These are phyloP conservation scores for Anthonomus grandis DNA, from an alignment of 1,140 invertebrate species.

Conservation along the genomic window DNA sequence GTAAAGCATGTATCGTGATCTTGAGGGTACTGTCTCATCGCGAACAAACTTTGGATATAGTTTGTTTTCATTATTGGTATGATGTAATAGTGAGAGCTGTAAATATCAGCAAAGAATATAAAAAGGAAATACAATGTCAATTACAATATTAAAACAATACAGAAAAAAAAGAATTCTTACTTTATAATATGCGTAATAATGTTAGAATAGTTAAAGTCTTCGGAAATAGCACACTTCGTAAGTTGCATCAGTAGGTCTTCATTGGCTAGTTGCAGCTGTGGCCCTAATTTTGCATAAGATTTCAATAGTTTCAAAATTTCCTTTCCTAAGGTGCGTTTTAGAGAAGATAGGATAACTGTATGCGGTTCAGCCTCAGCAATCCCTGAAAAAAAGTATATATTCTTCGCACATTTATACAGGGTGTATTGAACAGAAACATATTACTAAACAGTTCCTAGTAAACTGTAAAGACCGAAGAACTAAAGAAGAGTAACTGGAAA, in stretches of 20 bases:
- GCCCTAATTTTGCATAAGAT: constrained; percentile 26
- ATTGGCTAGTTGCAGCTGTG: constrained; percentile 41
- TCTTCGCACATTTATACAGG: too few relatives aligned
- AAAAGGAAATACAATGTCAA: too few relatives aligned
- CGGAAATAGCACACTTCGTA: constrained; percentile 28
- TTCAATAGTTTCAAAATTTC: constrained; percentile 31
- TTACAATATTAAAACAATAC: constrained; percentile 3
- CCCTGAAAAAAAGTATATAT: too few relatives aligned
- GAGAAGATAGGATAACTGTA: constrained; percentile 7
- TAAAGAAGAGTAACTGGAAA: too few relatives aligned
- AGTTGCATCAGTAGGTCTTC: constrained; percentile 47
- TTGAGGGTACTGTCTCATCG: constrained; percentile 25
- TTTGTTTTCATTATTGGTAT: constrained; percentile 41
- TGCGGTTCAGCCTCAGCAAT: too few relatives aligned
- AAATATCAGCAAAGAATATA: constrained; percentile 3
- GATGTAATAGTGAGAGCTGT: constrained; percentile 38
- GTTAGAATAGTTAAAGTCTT: constrained; percentile 8
- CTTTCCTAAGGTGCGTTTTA: constrained; percentile 21
- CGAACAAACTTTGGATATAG: constrained; percentile 34
- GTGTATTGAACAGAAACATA: too few relatives aligned
- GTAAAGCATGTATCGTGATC: constrained; percentile 32
- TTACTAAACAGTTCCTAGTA: not conserved
- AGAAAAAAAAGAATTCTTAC: too few relatives aligned
- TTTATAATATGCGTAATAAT: constrained; percentile 37
- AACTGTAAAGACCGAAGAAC: too few relatives aligned